Evolutionary conservation across 1,140 invertebrate species (phyloP), one percentile per base, ranked within the genome.

Genomic region (Gonioctena quinquepunctata): DNA sequence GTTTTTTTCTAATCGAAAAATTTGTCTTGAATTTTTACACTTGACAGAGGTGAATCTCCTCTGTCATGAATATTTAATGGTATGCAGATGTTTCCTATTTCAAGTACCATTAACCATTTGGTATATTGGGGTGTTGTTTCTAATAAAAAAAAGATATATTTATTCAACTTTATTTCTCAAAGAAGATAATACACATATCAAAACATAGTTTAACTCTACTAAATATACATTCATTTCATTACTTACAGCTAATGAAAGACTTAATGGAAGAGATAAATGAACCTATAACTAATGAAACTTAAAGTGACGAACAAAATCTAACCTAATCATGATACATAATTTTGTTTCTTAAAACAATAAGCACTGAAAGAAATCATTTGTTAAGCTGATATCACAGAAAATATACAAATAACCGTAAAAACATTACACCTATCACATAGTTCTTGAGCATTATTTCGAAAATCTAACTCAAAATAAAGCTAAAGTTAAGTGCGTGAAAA

Each of bases 331-430:
- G 26, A 33, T 42, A 70, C 33, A 21, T 19, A 64, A 49, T 23
- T 60, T 26, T 60, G 57, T 60, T 60, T 60, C 13, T 21, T 54
- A 18, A 25, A 33, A 62, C 28, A 66, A 66, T 18, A 65, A 18
- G 49, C 25, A 54, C 19, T 52, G 21, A 48, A 60, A 71, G 76
- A 78, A 77, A 78, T 78, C 77, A 79, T 77, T 73, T 70, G 61
- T 69, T 75, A 77, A 79, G 75, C 76, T 77, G 76, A 77, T 79
- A 76, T 77, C 76, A 78, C 76, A 77, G 73, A 72, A 71, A 73
- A 72, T 74, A 68, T 71, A 70, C 28, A 66, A 72, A 65, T 16
- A 69, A 66, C 62, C 57, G 16, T 42, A 42, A 42, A 22, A 69
- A 72, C 49, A 75, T 48, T 70, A 74, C 49, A 69, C 64, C 66